A percentile compares a stretch with the other conserved stretches of the same genome.
These are phyloP conservation scores for Nesidiocoris tenuis DNA, from an alignment of 2,888 invertebrate species.

Conservation along the genomic window DNA sequence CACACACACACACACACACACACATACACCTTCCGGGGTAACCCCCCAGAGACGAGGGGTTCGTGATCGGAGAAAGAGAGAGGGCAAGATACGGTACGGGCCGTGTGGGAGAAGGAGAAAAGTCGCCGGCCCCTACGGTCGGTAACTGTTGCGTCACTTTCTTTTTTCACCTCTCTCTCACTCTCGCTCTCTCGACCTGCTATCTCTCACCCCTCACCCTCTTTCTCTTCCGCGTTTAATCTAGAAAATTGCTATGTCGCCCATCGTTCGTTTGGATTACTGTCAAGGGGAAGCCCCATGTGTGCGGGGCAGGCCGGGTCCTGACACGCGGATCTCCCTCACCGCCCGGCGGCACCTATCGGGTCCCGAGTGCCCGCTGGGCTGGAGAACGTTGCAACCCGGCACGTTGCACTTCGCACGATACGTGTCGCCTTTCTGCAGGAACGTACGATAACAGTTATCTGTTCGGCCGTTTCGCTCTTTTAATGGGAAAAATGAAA, in stretches of 20 bases:
- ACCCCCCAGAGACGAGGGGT: background rate
- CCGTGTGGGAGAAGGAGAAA: background rate
- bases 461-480: too few species aligned
- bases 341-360: background rate
- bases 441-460: too few species aligned
- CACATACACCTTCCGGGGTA: too few species aligned
- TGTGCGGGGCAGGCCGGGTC: conserved; percentile 44
- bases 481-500: too few species aligned
- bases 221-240: conserved; percentile 58
- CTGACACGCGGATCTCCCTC: background rate
- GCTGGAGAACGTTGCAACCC: background rate
- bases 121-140: background rate
- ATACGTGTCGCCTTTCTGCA: background rate
- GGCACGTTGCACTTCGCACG: background rate
- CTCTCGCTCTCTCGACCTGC: conserved; percentile 3
- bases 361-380: background rate
- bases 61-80: background rate
- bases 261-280: conserved; percentile 65
- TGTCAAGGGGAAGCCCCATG: conserved; percentile 56
- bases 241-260: conserved; percentile 64
- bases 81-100: background rate
- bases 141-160: conserved; percentile 40
- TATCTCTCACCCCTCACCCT: background rate
- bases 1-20: too few species aligned
- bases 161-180: conserved; percentile 16